Base-by-base conservation (phyloP, 2,888 invertebrate species). In the Carterocephalus palaemon region DNA sequence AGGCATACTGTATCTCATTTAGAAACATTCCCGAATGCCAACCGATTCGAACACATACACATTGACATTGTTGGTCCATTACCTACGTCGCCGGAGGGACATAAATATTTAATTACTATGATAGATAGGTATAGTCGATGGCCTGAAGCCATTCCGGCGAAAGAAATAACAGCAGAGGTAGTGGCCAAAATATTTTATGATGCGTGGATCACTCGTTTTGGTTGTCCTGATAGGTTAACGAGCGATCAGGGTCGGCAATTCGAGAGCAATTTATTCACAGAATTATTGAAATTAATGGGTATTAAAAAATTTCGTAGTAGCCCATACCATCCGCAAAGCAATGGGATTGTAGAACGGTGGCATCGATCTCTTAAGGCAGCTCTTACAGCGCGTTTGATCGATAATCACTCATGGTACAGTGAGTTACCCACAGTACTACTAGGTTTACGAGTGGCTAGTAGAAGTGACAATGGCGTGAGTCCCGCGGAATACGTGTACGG, bases 51-150 rank as follows among this genome's bases (percentile, higher is more conserved):
- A 9, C n/a, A n/a, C n/a, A n/a, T n/a, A n/a, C n/a, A n/a, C n/a
- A n/a, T n/a, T n/a, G n/a, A n/a, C n/a, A n/a, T 8, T 24, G 24
- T 24, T 6, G 24, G 58, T 53, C 0, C 55, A 50, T 10, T 57
- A 9, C 52, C 48, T 4, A 2, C 29, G 3, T 4, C 19, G 6
- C 4, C 49, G 42, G 1, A 41, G 4, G 56, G 46, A 0, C 49
- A 46, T 8, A 28, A 48, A 1, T 63, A 63, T 15, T 52, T 51
- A 8, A 45, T 61, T 2, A 59, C 57, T 0, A 52, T 53, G 4
- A 47, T 60, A 8, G 60, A 60, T 34, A 40, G 58, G 2, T 49
- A 43, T 13, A 54, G 58, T 0, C 37, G 53, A 7, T 60, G 60
- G 60, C 58, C 59, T 0, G 59, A 62, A 24, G 57, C 49, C 0